These are phyloP conservation scores for Rosalia funebris DNA, from an alignment of 2,888 invertebrate species.

Conservation along the genomic window DNA sequence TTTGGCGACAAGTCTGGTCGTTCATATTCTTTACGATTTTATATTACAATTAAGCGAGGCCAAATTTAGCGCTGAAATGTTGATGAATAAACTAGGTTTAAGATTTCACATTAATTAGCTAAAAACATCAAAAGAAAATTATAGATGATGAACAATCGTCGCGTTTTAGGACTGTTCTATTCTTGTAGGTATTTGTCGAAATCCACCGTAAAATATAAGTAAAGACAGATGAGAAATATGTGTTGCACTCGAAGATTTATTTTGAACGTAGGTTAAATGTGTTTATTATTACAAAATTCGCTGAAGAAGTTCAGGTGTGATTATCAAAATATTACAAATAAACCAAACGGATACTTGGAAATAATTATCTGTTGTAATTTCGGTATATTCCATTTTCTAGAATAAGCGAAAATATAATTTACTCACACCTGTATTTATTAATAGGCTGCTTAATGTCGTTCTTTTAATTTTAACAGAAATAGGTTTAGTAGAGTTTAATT, in stretches of 20 bases:
- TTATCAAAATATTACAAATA: neutral
- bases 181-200: too few relatives aligned
- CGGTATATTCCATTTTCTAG: too few relatives aligned
- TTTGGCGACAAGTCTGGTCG: slow-evolving; percentile 18
- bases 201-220: too few relatives aligned
- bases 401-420: too few relatives aligned
- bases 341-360: neutral
- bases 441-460: too few relatives aligned
- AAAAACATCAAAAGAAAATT: slow-evolving; percentile 9
- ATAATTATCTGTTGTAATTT: too few relatives aligned
- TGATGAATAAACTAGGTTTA: neutral
- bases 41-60: neutral
- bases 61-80: neutral
- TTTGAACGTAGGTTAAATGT: neutral
- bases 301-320: neutral
- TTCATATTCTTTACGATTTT: slow-evolving; percentile 17
- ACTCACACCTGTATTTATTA: too few relatives aligned
- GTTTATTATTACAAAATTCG: neutral
- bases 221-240: neutral
- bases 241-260: neutral
- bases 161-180: too few relatives aligned
- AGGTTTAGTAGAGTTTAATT: too few relatives aligned
- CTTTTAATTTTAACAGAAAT: too few relatives aligned
- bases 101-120: neutral
- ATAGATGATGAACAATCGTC: neutral